phyloP scores from a whole-genome alignment of 2,888 invertebrate genomes.

The Acleris sparsana region DNA sequence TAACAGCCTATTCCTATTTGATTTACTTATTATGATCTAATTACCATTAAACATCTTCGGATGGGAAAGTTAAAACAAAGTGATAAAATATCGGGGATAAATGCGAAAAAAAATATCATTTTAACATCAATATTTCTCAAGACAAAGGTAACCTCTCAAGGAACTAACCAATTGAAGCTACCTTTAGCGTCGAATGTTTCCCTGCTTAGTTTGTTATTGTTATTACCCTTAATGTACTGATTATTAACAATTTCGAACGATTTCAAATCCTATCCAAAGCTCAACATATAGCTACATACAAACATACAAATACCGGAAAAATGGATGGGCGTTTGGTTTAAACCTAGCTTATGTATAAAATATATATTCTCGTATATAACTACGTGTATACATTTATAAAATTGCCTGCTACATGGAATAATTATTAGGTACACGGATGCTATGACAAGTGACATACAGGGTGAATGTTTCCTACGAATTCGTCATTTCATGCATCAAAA shows the following conservation, averaged over 20 bases:
- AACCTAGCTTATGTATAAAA: conserved; percentile 66
- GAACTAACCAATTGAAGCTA: no score
- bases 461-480: conserved; percentile 2
- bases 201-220: no score
- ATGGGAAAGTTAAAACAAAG: no score
- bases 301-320: conserved; percentile 47
- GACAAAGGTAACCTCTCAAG: no score
- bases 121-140: no score
- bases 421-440: conserved; percentile 7
- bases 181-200: no score
- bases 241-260: conserved; percentile 25
- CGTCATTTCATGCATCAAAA: conserved; percentile 17
- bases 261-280: conserved; percentile 32
- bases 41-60: no score
- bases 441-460: conserved; percentile 15
- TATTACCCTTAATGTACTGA: conserved; percentile 8
- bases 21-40: no score
- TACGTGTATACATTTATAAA: conserved; percentile 48
- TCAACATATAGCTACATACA: conserved; percentile 39
- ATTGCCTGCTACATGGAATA: conserved; percentile 40
- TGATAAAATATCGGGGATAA: no score
- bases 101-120: no score
- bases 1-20: no score
- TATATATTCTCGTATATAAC: conserved; percentile 49
- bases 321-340: conserved; percentile 64